Base-by-base conservation (phyloP, 1,140 invertebrate genomes). In the Drosophila melanica region DNA sequence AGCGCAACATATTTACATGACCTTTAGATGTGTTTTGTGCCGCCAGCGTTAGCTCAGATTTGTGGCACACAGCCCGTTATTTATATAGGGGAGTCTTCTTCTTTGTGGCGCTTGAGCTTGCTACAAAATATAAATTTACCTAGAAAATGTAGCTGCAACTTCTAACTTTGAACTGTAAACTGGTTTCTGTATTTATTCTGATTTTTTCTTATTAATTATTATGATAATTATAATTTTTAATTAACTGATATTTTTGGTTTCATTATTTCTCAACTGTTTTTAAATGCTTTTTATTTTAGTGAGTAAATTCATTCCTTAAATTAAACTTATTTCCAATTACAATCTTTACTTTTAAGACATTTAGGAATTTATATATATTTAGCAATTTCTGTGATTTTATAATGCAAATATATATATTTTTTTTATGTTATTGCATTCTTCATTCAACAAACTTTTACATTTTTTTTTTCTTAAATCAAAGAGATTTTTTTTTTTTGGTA, bases 1-100 rank as follows among this genome's bases (percentile, higher is more conserved):
- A 75, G 59, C 67, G 9, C 47, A 67, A 71, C 73, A 77, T 69
- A 81, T 77, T 72, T 81, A 81, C 79, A 77, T 68, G 78, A 81
- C 73, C 72, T 57, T 73, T 37, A 63, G 7, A 62, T 35, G n/a
- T n/a, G n/a, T n/a, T 7, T n/a, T 27, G 27, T 27, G 27, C 33
- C 33, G 33, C 33, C 33, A 35, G 9, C 7, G 9, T 3, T 10
- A 10, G 1, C 33, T 35, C 33, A 58, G 18, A 58, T 51, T 16
- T 51, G 30, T 14, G 8, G 20, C 23, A 33, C 27, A 51, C 48
- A 51, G 48, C 33, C 33, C 1, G 9, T 35, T 35, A 35, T 35
- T 35, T 35, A 27, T 27, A 7, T 27, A 27, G 27, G 6, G 27
- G 27, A 7, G 3, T 4, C 6, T 7, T 10, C 8, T 0, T 27